Evolutionary conservation across 2,113 vertebrate species (phyloP), one percentile per base, ranked within the genome.

Genomic region (Agapornis roseicollis): DNA sequence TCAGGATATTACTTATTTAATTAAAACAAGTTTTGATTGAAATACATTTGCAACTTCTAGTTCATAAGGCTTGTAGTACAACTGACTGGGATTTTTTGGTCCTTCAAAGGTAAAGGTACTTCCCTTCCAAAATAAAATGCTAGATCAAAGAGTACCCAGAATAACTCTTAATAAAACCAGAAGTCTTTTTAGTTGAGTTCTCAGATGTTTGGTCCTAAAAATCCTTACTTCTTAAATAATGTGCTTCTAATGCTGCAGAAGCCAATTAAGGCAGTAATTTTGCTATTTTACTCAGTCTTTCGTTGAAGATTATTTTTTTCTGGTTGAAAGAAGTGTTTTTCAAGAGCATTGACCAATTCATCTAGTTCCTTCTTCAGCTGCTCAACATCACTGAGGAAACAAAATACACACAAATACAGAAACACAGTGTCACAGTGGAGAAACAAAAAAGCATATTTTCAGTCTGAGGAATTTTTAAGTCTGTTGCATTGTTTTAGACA

Each of bases 301-400:
- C 98, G 97, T 69, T 98, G 98, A 93, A 99, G 95, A 46, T 98
- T 98, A 83, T 99, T 99, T 96, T 99, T 99, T 80, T 98, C 94
- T 72, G 99, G 99, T 96, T 99, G 98, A 88, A 99, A 99, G 98
- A 99, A 99, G 95, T 99, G 91, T 72, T 99, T 98, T 97, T 99
- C 97, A 74, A 99, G 98, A 95, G 98, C 99, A 4, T 92, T 96
- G 65, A 99, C 98, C 92, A 99, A 76, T 47, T 98, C 98, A 84
- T 99, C 98, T 74, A 99, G 96, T 86, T 99, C 99, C 74, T 97
- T 98, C 95, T 99, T 99, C 96, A 99, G 97, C 77, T 98, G 98
- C 7, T 97, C 96, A 81, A 98, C 58, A 39, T 99, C 99, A 97
- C 99, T 99, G 93, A 81, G 41, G 89, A 70, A 72, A 70, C 11